Evolutionary conservation across 2,888 invertebrate species (phyloP).

Genomic region (Cephus nigrinus): DNA sequence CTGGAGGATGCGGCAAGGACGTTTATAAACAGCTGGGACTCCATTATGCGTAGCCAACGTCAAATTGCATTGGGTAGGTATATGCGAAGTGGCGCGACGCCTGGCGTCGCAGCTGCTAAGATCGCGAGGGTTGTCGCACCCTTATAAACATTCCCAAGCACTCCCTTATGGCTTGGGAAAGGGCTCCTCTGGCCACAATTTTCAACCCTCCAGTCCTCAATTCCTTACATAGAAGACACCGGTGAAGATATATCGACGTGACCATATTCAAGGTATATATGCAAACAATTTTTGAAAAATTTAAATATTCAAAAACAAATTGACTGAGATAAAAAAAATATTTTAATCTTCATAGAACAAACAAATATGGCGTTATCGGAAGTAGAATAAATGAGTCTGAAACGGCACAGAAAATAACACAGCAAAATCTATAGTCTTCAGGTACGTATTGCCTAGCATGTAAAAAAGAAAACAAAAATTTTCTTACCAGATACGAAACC

Average conservation of each 20-base stretch:
- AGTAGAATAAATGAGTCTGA: background rate
- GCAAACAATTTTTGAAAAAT: background rate
- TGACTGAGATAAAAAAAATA: background rate
- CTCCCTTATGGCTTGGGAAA: background rate
- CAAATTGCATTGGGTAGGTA: background rate
- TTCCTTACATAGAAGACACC: background rate
- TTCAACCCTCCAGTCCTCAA: background rate
- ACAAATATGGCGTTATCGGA: background rate
- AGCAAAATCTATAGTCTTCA: too few relatives aligned
- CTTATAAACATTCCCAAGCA: conserved; percentile 19
- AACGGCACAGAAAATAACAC: too few relatives aligned
- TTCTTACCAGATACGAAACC: background rate
- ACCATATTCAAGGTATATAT: background rate
- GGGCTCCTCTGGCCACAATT: background rate
- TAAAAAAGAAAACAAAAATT: background rate
- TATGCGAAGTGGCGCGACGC: background rate
- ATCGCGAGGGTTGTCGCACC: background rate
- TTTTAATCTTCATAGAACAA: background rate
- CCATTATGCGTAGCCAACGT: background rate
- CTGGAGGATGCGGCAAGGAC: background rate
- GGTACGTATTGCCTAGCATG: background rate
- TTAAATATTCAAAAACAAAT: background rate
- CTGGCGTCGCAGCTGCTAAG: background rate
- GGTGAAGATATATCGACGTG: background rate
- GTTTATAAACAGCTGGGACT: background rate